Evolutionary conservation across 2,113 vertebrate genomes (phyloP).

Genomic region (Phycodurus eques): DNA sequence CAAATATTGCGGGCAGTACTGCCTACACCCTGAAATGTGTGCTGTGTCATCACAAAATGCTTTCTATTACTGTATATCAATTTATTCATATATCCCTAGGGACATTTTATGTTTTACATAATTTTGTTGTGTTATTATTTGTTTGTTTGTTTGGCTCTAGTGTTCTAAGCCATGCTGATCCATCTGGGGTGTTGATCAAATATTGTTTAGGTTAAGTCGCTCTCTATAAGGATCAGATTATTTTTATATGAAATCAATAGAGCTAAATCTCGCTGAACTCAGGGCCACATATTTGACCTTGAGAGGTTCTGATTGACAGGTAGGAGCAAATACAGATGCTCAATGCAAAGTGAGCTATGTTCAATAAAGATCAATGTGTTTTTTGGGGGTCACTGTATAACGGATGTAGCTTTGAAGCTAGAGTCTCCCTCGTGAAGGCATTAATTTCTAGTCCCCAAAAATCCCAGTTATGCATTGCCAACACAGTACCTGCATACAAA

Average conservation of each 20-base stretch:
- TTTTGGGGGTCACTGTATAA: slow-evolving; percentile 5
- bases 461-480: not conserved
- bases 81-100: slow-evolving; percentile 10
- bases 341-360: slow-evolving; percentile 56
- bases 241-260: slow-evolving; percentile 55
- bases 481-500: not conserved
- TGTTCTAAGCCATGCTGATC: slow-evolving; percentile 26
- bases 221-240: slow-evolving; percentile 15
- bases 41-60: slow-evolving; percentile 59
- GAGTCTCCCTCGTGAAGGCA: not conserved
- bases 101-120: slow-evolving; percentile 30
- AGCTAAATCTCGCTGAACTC: slow-evolving; percentile 25
- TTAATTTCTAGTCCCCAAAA: not conserved
- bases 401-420: not conserved
- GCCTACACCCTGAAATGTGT: slow-evolving; percentile 50
- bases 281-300: slow-evolving; percentile 19
- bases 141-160: slow-evolving; percentile 9
- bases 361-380: slow-evolving; percentile 56
- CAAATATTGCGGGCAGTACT: slow-evolving; percentile 31
- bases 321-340: slow-evolving; percentile 32
- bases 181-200: slow-evolving; percentile 37
- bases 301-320: slow-evolving; percentile 39
- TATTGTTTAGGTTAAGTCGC: slow-evolving; percentile 29
- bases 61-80: slow-evolving; percentile 24
- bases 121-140: slow-evolving; percentile 30